Evolutionary conservation across 1,140 invertebrate species (phyloP).

Genomic region (Plodia interpunctella): DNA sequence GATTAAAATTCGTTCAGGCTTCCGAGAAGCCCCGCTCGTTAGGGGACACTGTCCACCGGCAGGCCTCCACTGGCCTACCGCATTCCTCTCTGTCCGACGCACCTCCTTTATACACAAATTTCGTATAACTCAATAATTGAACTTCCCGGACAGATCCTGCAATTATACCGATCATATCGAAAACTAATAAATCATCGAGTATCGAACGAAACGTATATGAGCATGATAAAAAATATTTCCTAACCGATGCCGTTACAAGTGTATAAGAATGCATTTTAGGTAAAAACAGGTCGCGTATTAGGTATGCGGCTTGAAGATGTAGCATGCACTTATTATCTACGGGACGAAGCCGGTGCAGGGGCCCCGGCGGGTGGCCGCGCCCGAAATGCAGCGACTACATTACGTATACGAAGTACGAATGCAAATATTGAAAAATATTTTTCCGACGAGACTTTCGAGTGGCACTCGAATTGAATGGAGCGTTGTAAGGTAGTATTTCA

Average conservation of each 20-base stretch:
- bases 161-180: background rate
- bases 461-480: background rate
- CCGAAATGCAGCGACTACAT: conserved; percentile 45
- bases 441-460: background rate
- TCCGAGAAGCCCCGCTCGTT: conserved; percentile 65
- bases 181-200: no score
- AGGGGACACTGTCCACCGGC: conserved; percentile 57
- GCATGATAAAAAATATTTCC: no score
- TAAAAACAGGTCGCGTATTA: conserved; percentile 36
- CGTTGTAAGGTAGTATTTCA: no score
- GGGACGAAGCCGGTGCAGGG: conserved; percentile 40
- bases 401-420: conserved; percentile 27
- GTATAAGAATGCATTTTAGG: conserved; percentile 42
- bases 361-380: conserved; percentile 56
- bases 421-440: conserved; percentile 28
- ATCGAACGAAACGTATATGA: no score
- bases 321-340: conserved; percentile 66
- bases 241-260: conserved; percentile 10
- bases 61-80: conserved; percentile 33
- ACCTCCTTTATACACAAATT: background rate
- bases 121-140: background rate
- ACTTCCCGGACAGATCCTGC: background rate
- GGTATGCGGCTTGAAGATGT: conserved; percentile 46
- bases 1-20: conserved; percentile 56
- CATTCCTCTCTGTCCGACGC: conserved; percentile 37